Evolutionary conservation across 2,797 vertebrate genomes (phyloP).

Genomic region (Sebastes melanostomus): DNA sequence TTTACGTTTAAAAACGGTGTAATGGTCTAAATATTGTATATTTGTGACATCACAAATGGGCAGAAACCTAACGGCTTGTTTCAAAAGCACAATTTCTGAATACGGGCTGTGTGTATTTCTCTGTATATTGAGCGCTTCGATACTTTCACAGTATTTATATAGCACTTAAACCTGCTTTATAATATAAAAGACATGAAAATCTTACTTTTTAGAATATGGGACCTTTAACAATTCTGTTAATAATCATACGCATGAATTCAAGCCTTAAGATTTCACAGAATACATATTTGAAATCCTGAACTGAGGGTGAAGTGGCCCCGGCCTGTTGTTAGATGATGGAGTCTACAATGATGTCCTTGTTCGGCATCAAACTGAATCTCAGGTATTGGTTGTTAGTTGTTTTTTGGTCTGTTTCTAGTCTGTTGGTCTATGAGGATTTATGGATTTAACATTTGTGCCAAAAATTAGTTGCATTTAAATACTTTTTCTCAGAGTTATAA

Average conservation of each 20-base stretch:
- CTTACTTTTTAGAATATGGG: too few relatives aligned
- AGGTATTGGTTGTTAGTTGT: conserved; percentile 38
- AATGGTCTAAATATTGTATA: too few relatives aligned
- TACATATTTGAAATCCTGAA: not conserved
- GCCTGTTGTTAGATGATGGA: not conserved
- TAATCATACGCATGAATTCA: not conserved
- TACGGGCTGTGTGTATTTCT: too few relatives aligned
- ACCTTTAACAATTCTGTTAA: not conserved
- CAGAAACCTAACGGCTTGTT: too few relatives aligned
- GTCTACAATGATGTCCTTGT: not conserved
- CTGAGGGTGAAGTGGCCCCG: not conserved
- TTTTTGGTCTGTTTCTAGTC: not conserved
- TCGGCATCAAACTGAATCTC: conserved; percentile 30
- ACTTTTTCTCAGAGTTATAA: not conserved
- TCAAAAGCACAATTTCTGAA: too few relatives aligned
- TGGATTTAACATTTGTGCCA: not conserved
- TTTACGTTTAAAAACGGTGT: too few relatives aligned
- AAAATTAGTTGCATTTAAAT: conserved; percentile 1
- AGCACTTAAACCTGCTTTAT: too few relatives aligned
- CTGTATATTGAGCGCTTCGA: too few relatives aligned
- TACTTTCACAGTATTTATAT: too few relatives aligned
- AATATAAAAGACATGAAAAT: too few relatives aligned
- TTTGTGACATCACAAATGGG: too few relatives aligned
- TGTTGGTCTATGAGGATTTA: not conserved
- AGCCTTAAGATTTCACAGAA: not conserved